These are phyloP conservation scores for Ferdinandea cuprea DNA, from an alignment of 2,888 invertebrate species.

Conservation along the genomic window DNA sequence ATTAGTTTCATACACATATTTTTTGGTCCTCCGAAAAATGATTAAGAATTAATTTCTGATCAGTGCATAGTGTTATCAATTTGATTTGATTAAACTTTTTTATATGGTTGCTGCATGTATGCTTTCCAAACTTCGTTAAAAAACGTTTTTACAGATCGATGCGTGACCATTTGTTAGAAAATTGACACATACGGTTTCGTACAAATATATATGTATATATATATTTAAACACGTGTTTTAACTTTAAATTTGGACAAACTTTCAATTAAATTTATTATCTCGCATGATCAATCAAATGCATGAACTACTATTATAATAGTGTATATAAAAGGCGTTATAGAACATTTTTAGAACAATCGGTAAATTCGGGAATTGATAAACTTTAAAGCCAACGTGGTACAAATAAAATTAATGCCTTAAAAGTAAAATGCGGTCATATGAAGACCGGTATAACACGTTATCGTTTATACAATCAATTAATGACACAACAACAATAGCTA, in stretches of 20 bases:
- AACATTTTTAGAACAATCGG: too few species aligned
- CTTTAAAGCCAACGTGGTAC: background rate
- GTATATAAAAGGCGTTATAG: too few species aligned
- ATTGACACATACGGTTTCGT: background rate
- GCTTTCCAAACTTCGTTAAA: background rate
- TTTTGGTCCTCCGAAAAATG: background rate
- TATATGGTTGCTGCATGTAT: conserved; percentile 1
- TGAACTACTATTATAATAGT: too few species aligned
- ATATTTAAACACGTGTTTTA: too few species aligned
- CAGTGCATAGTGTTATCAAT: background rate
- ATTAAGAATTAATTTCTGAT: background rate
- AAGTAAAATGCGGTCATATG: conserved; percentile 9
- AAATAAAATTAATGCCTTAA: background rate
- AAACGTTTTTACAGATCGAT: background rate
- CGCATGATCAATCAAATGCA: too few species aligned
- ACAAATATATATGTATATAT: too few species aligned
- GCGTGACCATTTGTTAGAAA: background rate
- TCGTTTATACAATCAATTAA: background rate
- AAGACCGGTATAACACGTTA: conserved; percentile 12
- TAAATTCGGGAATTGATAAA: too few species aligned
- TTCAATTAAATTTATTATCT: too few species aligned
- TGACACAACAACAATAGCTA: background rate
- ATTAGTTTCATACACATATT: too few species aligned
- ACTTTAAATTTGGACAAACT: too few species aligned
- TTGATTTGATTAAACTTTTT: background rate